Evolutionary conservation across 2,888 invertebrate species (phyloP).

Genomic region (Drosophila koepferae): DNA sequence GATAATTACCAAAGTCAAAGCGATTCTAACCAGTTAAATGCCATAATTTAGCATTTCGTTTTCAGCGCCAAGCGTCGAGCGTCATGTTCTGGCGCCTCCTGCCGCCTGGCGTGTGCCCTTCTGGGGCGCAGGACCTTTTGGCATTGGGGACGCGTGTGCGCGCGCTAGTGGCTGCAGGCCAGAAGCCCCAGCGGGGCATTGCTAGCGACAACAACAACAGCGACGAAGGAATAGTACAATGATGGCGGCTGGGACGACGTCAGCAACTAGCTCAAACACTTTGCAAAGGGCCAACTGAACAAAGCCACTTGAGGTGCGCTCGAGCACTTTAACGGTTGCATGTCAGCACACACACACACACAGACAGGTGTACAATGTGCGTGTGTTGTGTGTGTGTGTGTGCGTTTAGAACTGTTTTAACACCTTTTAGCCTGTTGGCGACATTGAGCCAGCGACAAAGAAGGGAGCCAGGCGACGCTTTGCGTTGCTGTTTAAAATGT

Average conservation of each 20-base stretch:
- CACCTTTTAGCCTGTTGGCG: constrained; percentile 65
- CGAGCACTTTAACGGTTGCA: constrained; percentile 80
- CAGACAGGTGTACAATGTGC: constrained; percentile 18
- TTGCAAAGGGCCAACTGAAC: constrained; percentile 78
- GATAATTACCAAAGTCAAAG: constrained; percentile 76
- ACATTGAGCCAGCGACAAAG: constrained; percentile 4
- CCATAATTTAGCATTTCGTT: constrained; percentile 78
- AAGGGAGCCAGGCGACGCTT: constrained; percentile 40
- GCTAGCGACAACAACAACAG: constrained; percentile 6
- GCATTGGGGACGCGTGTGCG: constrained; percentile 26
- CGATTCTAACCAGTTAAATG: constrained; percentile 72
- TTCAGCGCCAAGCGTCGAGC: constrained; percentile 18
- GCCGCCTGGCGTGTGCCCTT: constrained; percentile 35
- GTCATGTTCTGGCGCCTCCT: constrained; percentile 27
- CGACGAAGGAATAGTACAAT: constrained; percentile 22
- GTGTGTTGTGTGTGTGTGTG: constrained; percentile 12
- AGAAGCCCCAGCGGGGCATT: constrained; percentile 32
- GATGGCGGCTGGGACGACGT: constrained; percentile 45
- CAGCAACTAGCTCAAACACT: constrained; percentile 72
- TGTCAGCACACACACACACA: constrained; percentile 61
- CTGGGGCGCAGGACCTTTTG: constrained; percentile 32
- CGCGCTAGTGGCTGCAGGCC: constrained; percentile 3
- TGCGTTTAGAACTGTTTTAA: constrained; percentile 77
- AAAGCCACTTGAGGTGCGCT: constrained; percentile 81
- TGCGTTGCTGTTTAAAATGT: constrained; percentile 79